These are phyloP conservation scores for Pseudolycoriella hygida DNA, from an alignment of 2,888 invertebrate genomes.

Conservation along the genomic window DNA sequence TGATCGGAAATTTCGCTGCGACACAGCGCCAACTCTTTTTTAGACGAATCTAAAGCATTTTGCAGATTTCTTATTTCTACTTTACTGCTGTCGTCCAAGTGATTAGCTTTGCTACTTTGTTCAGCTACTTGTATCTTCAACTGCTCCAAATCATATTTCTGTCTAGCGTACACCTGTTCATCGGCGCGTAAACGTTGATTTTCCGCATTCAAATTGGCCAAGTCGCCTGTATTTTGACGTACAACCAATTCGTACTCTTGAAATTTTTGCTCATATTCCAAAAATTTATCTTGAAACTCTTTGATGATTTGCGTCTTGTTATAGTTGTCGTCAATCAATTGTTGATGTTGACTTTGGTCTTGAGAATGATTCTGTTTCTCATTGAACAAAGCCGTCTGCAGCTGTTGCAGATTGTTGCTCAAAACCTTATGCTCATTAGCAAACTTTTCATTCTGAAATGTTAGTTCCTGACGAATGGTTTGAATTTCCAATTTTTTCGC, in stretches of 20 bases:
- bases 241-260: constrained; percentile 5
- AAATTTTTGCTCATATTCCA: constrained; percentile 12
- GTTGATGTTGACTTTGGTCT: constrained; percentile 22
- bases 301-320: constrained; percentile 23
- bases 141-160: constrained; percentile 7
- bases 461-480: constrained; percentile 22
- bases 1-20: constrained; percentile 11
- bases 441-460: constrained; percentile 22
- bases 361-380: constrained; percentile 21
- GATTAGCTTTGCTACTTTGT: constrained; percentile 16
- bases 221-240: constrained; percentile 1
- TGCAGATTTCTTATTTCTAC: constrained; percentile 24
- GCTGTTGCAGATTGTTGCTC: constrained; percentile 15
- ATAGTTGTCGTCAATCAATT: constrained; percentile 18
- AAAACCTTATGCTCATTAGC: constrained; percentile 19
- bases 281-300: constrained; percentile 21
- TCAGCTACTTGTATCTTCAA: constrained; percentile 14
- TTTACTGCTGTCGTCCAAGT: constrained; percentile 17
- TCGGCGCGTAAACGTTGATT: constrained; percentile 5
- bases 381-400: constrained; percentile 22
- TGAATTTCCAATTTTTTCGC: constrained; percentile 17
- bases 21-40: constrained; percentile 18
- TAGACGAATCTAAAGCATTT: constrained; percentile 24
- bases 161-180: neutral
- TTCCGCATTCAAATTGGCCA: constrained; percentile 3